Conservation (phyloP, 2,797 vertebrate species). For the Parauchenoglanis punctatus region DNA sequence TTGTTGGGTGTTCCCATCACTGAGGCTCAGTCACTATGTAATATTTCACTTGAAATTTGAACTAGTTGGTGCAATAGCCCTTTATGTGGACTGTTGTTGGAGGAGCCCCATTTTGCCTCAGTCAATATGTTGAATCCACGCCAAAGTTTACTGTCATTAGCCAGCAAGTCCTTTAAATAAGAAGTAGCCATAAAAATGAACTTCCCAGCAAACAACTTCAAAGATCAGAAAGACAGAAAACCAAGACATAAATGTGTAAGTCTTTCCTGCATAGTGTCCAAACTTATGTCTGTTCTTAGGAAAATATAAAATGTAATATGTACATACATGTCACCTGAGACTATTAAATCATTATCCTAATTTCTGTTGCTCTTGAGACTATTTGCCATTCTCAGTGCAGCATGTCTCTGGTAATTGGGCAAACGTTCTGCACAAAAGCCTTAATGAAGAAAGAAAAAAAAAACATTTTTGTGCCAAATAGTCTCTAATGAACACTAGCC, state of each 20-base stretch:
- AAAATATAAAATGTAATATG: not conserved
- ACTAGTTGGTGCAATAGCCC: not conserved
- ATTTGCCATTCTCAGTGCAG: not conserved
- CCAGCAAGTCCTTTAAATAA: not conserved
- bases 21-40: not conserved
- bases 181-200: not conserved
- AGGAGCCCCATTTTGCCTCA: not conserved
- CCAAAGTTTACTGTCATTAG: slow-evolving; percentile 27
- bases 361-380: not conserved
- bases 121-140: slow-evolving; percentile 26
- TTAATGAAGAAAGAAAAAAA: not conserved
- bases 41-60: not conserved
- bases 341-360: no score
- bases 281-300: not conserved
- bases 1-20: not conserved
- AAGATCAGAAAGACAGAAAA: slow-evolving; percentile 13
- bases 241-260: not conserved
- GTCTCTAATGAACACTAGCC: not conserved
- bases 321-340: not conserved
- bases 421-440: not conserved
- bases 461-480: not conserved
- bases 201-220: slow-evolving; percentile 1
- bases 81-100: slow-evolving; percentile 7
- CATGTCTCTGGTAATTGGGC: not conserved
- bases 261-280: not conserved